Evolutionary conservation across 1,140 invertebrate species (phyloP).

Genomic region (Platyura marginata): DNA sequence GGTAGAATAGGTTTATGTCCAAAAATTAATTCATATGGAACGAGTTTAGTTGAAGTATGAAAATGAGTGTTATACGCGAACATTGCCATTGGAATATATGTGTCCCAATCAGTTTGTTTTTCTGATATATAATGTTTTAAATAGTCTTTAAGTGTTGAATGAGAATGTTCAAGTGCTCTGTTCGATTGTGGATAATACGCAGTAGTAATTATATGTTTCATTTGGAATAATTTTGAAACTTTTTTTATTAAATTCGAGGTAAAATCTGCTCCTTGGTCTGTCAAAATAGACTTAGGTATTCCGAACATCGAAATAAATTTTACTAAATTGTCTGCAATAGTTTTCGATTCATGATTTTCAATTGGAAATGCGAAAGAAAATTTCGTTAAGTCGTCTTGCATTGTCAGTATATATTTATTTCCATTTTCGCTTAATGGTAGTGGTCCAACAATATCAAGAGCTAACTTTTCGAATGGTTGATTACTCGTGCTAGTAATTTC

Average conservation of each 20-base stretch:
- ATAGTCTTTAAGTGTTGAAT: conserved; percentile 22
- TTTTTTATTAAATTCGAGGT: conserved; percentile 12
- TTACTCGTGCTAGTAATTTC: conserved; percentile 14
- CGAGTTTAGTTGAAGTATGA: conserved; percentile 13
- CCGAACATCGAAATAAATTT: background rate
- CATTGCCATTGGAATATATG: conserved; percentile 17
- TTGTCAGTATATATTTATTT: conserved; percentile 13
- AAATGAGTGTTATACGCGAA: conserved; percentile 20
- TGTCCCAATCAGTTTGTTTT: conserved; percentile 20
- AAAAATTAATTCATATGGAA: conserved; percentile 24
- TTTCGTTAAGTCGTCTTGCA: conserved; percentile 19
- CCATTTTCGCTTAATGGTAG: conserved; percentile 9
- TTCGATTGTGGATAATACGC: conserved; percentile 16
- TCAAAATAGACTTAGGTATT: background rate
- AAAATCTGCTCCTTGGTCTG: conserved; percentile 5
- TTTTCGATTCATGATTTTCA: conserved; percentile 13
- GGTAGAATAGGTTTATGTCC: conserved; percentile 15
- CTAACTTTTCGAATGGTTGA: conserved; percentile 10
- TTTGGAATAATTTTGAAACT: conserved; percentile 11
- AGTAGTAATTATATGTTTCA: conserved; percentile 9
- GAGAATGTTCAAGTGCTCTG: conserved; percentile 18
- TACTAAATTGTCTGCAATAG: conserved; percentile 11
- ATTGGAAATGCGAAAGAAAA: conserved; percentile 12
- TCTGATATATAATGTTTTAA: conserved; percentile 19
- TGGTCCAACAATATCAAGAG: conserved; percentile 16